Percentiles rank a stretch among this genome's conserved stretches.
These are phyloP conservation scores for Calonectris borealis DNA, from an alignment of 2,113 vertebrate species.

Conservation along the genomic window DNA sequence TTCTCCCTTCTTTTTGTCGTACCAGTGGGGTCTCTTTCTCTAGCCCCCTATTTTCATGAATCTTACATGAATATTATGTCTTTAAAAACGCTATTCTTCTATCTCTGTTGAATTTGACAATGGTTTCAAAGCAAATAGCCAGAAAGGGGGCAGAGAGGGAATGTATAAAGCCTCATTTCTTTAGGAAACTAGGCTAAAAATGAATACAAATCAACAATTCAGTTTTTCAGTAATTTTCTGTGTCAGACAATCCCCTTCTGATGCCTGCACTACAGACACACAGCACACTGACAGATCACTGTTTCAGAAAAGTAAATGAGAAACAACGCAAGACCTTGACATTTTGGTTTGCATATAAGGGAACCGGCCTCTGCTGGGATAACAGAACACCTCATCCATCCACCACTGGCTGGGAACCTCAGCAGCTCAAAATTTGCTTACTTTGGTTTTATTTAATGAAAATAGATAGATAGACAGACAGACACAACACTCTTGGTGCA, in stretches of 20 bases:
- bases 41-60: background rate
- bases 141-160: fast-evolving
- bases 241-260: background rate
- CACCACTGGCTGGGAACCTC: background rate
- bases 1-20: background rate
- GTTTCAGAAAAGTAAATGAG: background rate
- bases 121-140: background rate
- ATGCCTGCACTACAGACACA: background rate
- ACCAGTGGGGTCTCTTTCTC: background rate
- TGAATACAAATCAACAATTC: background rate
- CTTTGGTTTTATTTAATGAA: background rate
- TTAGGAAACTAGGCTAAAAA: background rate
- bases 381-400: background rate
- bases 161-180: background rate
- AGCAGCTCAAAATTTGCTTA: background rate
- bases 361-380: background rate
- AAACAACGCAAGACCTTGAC: background rate
- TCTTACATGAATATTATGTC: background rate
- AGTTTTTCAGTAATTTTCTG: background rate
- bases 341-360: background rate
- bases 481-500: background rate
- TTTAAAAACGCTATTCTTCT: background rate
- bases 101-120: background rate
- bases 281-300: background rate
- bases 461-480: background rate